A percentile compares a stretch with the other conserved stretches of the same genome.
Evolutionary conservation across 2,888 invertebrate species (phyloP).

Genomic region (Rhamphomyia laevipes): DNA sequence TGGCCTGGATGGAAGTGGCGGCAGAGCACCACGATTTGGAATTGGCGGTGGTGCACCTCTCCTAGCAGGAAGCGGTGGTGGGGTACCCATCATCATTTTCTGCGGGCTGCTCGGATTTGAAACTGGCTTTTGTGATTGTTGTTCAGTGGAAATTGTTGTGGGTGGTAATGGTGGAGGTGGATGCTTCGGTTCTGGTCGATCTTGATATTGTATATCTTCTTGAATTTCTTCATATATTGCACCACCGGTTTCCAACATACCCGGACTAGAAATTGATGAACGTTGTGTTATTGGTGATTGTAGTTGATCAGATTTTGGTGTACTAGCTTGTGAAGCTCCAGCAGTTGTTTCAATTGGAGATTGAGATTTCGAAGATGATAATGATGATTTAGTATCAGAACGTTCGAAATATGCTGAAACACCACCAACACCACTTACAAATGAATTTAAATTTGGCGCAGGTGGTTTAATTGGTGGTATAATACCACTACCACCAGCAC

Average conservation of each 20-base stretch:
- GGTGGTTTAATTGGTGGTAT: constrained; percentile 21
- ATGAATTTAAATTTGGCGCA: constrained; percentile 24
- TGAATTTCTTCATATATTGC: constrained; percentile 48
- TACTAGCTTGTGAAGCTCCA: background rate
- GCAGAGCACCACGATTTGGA: constrained; percentile 35
- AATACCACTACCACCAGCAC: constrained; percentile 10
- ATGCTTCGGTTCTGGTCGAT: constrained; percentile 42
- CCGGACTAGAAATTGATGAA: constrained; percentile 15
- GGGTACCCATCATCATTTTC: constrained; percentile 39
- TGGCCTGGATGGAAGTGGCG: constrained; percentile 33
- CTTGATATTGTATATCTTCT: constrained; percentile 38
- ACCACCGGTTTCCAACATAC: constrained; percentile 20
- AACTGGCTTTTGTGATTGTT: constrained; percentile 11
- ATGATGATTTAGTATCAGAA: constrained; percentile 13
- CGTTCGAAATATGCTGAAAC: background rate
- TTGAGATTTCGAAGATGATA: constrained; percentile 26
- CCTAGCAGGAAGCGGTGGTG: constrained; percentile 46
- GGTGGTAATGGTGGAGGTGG: constrained; percentile 49
- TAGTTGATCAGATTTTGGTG: background rate
- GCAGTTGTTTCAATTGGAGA: constrained; percentile 23
- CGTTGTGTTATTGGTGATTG: constrained; percentile 20
- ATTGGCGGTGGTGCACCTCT: constrained; percentile 33
- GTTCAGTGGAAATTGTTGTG: constrained; percentile 17
- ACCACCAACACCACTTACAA: constrained; percentile 13
- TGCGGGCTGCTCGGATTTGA: constrained; percentile 13